Base-by-base conservation (phyloP, 2,888 invertebrate genomes). In the Hydriomena furcata region DNA sequence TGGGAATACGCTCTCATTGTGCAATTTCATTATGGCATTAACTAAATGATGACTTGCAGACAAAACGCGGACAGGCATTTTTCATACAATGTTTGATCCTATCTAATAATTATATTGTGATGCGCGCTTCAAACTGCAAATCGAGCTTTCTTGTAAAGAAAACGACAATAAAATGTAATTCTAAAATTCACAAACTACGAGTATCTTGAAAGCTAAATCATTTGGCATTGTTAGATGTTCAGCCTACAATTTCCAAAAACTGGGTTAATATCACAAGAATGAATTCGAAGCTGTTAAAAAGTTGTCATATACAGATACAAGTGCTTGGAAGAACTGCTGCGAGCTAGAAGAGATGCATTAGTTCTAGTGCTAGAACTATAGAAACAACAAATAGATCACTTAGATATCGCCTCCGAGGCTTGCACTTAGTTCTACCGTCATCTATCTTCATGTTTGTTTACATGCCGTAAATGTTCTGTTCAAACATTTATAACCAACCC, bases 11-110 rank as follows among this genome's bases (percentile, higher is more conserved):
- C 76, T 72, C 73, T 68, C 73, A 76, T 78, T 80, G 71, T 75
- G 75, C 68, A 77, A 77, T 81, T 81, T 78, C 71, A 76, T 78
- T 77, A 73, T 65, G 54, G 74, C 69, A 79, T 79, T 76, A 76
- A 76, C 69, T 71, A 76, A 80, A 81, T 77, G 78, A 81, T 79
- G 73, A 76, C 67, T 68, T 69, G 65, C 63, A 59, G 61, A 65
- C 65, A 60, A 58, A 55, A 59, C 47, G 32, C 47, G 47, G 37
- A 44, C 49, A 51, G 51, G 34, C 32, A 56, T 60, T 61, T 61
- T 58, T 57, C 50, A 34, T 54, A 48, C 52, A 54, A 53, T 57
- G 55, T 54, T 55, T 45, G 55, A 58, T 59, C 52, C 30, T 54
- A 61, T 61, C 59, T 55, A n/a, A n/a, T 42, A 59, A 61, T 59